phyloP scores from a whole-genome alignment of 2,113 vertebrate species.

The Apodemus speciosus region DNA sequence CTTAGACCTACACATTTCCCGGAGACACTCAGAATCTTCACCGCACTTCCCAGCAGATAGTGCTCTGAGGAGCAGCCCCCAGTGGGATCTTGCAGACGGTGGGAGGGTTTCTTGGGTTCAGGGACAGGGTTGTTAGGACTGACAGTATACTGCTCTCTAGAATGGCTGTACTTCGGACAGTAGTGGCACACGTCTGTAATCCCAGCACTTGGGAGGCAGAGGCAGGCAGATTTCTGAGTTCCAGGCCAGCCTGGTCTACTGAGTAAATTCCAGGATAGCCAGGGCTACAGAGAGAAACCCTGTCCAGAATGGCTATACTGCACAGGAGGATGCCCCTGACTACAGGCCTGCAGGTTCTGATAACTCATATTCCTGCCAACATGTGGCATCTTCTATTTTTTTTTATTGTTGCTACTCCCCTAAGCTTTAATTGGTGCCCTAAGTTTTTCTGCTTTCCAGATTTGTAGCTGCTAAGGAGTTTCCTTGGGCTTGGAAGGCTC shows the following conservation, averaged over 20 bases:
- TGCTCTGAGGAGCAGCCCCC: too few species aligned
- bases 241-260: too few species aligned
- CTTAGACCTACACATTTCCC: not conserved
- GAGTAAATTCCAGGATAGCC: too few species aligned
- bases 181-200: too few species aligned
- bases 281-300: too few species aligned
- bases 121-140: not conserved
- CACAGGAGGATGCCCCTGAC: not conserved
- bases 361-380: too few species aligned
- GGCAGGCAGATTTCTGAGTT: too few species aligned
- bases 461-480: not conserved
- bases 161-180: not conserved
- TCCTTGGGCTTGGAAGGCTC: not conserved
- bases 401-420: not conserved
- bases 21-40: not conserved
- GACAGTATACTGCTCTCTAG: not conserved
- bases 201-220: too few species aligned
- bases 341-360: fast-evolving
- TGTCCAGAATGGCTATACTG: not conserved
- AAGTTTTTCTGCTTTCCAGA: not conserved
- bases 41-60: not conserved
- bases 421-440: not conserved
- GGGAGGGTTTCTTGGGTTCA: not conserved
- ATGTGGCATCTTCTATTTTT: not conserved
- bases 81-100: not conserved